These are phyloP conservation scores for Poeciliopsis turneri DNA, from an alignment of 2,797 vertebrate species.

Conservation along the genomic window DNA sequence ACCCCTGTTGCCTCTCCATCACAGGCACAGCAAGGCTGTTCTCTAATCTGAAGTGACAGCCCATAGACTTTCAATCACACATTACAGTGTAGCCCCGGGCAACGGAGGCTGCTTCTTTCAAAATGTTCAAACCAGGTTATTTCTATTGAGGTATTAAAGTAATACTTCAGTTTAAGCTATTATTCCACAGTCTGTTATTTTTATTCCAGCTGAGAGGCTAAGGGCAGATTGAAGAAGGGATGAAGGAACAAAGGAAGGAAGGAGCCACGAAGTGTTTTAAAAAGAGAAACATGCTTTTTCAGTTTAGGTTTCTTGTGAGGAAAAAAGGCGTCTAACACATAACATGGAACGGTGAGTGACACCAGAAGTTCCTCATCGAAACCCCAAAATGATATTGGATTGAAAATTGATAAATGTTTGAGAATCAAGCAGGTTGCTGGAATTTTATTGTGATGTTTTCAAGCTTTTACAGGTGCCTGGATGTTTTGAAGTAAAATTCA, in stretches of 20 bases:
- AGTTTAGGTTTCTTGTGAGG: neutral
- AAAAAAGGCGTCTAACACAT: neutral
- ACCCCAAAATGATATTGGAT: neutral
- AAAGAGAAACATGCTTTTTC: slow-evolving; percentile 3
- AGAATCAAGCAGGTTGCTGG: neutral
- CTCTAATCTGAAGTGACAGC: slow-evolving; percentile 98
- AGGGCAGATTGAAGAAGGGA: slow-evolving; percentile 40
- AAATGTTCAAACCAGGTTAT: slow-evolving; percentile 99
- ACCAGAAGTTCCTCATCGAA: neutral
- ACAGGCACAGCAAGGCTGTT: slow-evolving; percentile 89
- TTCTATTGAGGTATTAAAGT: slow-evolving; percentile 99
- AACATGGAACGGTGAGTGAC: neutral
- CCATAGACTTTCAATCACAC: slow-evolving; percentile 96
- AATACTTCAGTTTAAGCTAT: slow-evolving; percentile 98
- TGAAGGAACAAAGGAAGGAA: slow-evolving; percentile 9
- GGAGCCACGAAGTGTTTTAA: slow-evolving; percentile 7
- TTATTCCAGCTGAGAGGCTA: slow-evolving; percentile 47
- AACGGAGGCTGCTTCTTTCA: slow-evolving; percentile 90
- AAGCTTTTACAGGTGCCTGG: neutral
- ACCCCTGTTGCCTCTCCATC: slow-evolving; percentile 92
- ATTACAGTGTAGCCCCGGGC: slow-evolving; percentile 94
- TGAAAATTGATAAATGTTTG: neutral
- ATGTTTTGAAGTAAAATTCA: neutral
- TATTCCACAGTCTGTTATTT: slow-evolving; percentile 83
- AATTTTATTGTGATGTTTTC: neutral